Conservation (phyloP, 2,797 vertebrate genomes). For the Choloepus didactylus region DNA sequence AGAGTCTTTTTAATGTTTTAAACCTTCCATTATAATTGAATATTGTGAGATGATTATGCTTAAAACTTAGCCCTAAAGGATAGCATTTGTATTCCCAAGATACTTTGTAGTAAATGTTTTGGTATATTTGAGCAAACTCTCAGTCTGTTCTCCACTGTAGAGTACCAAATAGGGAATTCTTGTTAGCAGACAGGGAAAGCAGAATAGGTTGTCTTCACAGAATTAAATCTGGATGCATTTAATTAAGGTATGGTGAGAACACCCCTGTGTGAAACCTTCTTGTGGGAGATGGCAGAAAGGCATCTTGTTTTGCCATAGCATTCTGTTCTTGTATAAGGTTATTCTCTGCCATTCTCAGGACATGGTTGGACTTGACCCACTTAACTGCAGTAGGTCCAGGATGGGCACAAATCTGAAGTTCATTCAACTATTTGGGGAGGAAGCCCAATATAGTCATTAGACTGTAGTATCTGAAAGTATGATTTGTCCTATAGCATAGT, state of each 20-base stretch:
- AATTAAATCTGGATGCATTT: not conserved
- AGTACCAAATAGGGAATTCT: not conserved
- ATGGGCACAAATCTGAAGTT: not conserved
- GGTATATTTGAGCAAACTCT: not conserved
- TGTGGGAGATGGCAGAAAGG: not conserved
- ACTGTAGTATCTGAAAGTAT: not conserved
- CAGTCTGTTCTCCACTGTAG: not conserved
- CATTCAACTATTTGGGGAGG: not conserved
- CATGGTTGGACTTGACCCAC: not conserved
- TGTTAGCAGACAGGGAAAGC: not conserved
- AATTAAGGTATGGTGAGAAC: constrained; percentile 32
- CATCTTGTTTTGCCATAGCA: not conserved
- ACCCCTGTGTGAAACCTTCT: not conserved
- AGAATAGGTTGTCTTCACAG: not conserved
- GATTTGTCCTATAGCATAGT: not conserved
- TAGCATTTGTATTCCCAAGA: not conserved
- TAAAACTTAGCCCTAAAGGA: not conserved
- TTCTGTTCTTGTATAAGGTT: not conserved
- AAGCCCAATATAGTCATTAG: not conserved
- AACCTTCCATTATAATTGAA: not conserved
- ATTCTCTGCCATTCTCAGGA: constrained; percentile 27
- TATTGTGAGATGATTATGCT: not conserved
- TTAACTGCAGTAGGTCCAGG: not conserved
- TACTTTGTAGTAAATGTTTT: not conserved
- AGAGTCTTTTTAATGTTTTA: not conserved